Conservation (phyloP, 1,140 invertebrate species). For the Prorops nasuta region DNA sequence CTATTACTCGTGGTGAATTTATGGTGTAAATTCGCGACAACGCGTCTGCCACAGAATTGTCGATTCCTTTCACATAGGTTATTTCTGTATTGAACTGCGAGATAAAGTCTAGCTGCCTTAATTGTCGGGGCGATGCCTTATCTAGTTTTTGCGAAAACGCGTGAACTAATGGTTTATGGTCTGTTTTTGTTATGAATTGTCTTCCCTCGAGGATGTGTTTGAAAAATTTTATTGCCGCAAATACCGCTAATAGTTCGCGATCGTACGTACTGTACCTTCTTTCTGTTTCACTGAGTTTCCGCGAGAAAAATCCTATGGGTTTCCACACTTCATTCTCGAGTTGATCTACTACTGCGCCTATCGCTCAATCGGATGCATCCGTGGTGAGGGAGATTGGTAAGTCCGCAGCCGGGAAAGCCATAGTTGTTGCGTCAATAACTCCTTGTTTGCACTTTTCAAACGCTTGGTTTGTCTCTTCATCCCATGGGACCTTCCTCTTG, state of each 20-base stretch:
- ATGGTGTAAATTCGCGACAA: conserved; percentile 14
- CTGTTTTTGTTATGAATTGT: no score
- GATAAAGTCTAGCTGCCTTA: conserved; percentile 10
- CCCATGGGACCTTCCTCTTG: neutral
- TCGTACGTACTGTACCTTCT: conserved; percentile 32
- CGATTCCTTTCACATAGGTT: conserved; percentile 28
- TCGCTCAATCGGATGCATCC: conserved; percentile 17
- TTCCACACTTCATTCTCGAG: conserved; percentile 11
- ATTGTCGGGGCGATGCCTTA: conserved; percentile 26
- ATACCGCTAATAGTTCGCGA: no score
- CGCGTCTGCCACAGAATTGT: conserved; percentile 28
- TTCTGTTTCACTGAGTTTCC: conserved; percentile 32
- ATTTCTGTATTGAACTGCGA: conserved; percentile 38
- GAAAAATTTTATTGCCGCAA: no score
- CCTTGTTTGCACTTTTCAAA: neutral
- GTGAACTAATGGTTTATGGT: conserved; percentile 36
- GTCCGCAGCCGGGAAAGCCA: neutral
- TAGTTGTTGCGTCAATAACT: neutral
- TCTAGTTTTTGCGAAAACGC: conserved; percentile 27
- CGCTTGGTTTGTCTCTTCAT: neutral
- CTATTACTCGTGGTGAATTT: conserved; percentile 12
- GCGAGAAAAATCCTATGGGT: conserved; percentile 46
- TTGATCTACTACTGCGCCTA: conserved; percentile 22
- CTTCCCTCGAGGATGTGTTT: no score
- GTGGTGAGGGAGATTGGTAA: neutral